Evolutionary conservation across 2,888 invertebrate genomes (phyloP).

Genomic region (Cantharis rustica): DNA sequence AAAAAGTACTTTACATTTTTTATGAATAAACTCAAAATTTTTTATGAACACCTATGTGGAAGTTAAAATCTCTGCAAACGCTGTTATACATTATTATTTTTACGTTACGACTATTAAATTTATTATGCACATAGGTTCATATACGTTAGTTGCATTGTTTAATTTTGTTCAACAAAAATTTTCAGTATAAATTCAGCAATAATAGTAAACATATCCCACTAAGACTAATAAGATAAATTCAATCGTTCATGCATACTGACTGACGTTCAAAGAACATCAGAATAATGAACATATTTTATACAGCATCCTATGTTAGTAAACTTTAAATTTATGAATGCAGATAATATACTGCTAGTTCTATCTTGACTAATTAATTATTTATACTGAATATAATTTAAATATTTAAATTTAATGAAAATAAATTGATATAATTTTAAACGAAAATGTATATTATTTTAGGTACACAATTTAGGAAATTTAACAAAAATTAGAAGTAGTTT

Average conservation of each 20-base stretch:
- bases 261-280: constrained; percentile 26
- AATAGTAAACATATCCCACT: background rate
- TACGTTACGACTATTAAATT: background rate
- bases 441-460: no score
- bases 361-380: background rate
- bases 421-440: no score
- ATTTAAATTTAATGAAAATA: background rate
- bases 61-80: background rate
- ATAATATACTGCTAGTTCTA: background rate
- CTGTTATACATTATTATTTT: background rate
- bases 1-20: background rate
- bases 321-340: constrained; percentile 25
- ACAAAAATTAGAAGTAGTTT: no score
- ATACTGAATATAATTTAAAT: background rate
- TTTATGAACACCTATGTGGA: background rate
- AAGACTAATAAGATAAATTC: background rate
- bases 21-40: background rate
- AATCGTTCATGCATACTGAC: constrained; percentile 20
- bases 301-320: constrained; percentile 20
- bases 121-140: background rate
- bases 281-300: constrained; percentile 29
- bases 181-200: background rate
- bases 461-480: no score
- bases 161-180: no score
- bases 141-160: background rate